A percentile compares a stretch with the other conserved stretches of the same genome.
Evolutionary conservation across 2,888 invertebrate species (phyloP).

Genomic region (Spodoptera littoralis): DNA sequence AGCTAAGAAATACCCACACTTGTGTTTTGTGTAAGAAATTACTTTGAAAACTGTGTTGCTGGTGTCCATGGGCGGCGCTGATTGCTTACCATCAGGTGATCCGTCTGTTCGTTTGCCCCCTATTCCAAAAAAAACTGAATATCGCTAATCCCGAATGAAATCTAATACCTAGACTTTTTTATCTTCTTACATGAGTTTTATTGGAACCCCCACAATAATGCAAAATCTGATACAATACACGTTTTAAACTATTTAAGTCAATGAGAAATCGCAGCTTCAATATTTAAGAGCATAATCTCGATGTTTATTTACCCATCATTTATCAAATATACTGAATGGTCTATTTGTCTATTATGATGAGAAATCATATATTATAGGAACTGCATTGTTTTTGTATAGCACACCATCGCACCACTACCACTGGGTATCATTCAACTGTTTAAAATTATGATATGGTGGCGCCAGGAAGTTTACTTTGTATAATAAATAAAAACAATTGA

Average conservation of each 20-base stretch:
- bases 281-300: not conserved
- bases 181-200: no score
- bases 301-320: conserved; percentile 27
- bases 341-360: conserved; percentile 23
- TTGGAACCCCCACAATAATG: no score
- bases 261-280: not conserved
- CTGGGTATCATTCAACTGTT: conserved; percentile 26
- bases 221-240: no score
- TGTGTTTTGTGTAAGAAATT: no score
- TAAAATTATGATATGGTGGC: conserved; percentile 35
- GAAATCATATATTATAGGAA: conserved; percentile 8
- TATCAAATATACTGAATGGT: conserved; percentile 19
- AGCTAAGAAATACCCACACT: no score
- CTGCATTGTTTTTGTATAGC: conserved; percentile 17
- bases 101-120: no score
- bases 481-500: conserved; percentile 26
- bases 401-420: not conserved
- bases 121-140: no score
- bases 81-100: no score
- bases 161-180: no score
- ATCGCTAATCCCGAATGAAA: no score
- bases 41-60: no score
- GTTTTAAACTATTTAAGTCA: not conserved
- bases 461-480: conserved; percentile 42
- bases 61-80: no score